Evolutionary conservation across 2,797 vertebrate genomes (phyloP).

Genomic region (Enoplosus armatus): DNA sequence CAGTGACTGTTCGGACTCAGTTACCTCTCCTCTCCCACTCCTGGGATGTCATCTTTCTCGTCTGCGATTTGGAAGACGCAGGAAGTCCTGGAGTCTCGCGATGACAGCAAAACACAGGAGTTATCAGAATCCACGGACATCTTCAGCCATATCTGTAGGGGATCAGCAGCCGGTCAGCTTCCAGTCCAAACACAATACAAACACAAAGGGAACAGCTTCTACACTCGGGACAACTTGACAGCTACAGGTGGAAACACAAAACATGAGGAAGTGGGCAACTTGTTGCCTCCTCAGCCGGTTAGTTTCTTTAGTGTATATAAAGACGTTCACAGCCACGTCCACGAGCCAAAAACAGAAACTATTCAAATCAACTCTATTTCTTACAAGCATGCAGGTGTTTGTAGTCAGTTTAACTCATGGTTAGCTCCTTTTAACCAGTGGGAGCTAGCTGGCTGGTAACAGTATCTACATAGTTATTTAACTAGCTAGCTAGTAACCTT

Average conservation of each 20-base stretch:
- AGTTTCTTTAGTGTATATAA: no score
- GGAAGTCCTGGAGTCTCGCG: conserved; percentile 79
- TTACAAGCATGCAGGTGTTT: no score
- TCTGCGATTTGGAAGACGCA: conserved; percentile 81
- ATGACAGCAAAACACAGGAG: conserved; percentile 75
- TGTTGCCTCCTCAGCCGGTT: no score
- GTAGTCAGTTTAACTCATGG: no score
- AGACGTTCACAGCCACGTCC: background rate
- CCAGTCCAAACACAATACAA: background rate
- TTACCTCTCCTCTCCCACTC: conserved; percentile 85
- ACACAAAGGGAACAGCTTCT: no score
- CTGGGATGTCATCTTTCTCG: conserved; percentile 83
- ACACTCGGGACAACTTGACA: no score
- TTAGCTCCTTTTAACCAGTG: no score
- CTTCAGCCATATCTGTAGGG: conserved; percentile 82
- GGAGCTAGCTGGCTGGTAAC: background rate
- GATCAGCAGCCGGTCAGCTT: background rate
- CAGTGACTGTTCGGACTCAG: background rate
- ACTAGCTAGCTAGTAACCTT: no score
- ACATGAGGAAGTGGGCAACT: no score
- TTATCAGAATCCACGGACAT: conserved; percentile 84
- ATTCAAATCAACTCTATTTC: no score
- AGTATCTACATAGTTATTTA: no score
- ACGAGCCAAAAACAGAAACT: background rate
- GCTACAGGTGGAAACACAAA: no score